Evolutionary conservation across 2,113 vertebrate genomes (phyloP), one percentile per base, ranked within the genome.

Genomic region (Saccopteryx leptura): DNA sequence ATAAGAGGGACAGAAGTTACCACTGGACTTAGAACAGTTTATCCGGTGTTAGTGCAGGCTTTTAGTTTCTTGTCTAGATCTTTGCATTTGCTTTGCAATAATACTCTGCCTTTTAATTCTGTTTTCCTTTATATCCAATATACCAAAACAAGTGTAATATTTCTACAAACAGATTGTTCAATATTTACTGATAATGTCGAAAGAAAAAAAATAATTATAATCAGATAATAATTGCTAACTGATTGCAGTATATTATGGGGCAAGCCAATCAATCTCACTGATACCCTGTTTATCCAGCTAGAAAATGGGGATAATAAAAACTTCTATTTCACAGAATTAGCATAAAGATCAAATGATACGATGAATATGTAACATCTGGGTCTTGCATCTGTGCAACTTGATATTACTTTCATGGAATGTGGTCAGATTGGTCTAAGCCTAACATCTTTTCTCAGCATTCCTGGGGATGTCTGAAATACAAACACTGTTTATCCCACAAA

Each of bases 181-280:
- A 13, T 66, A 87, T 87, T 92, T 86, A 92, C 48, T 81, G 46
- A 91, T 2, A 72, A 4, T 50, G 52, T 91, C 50, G 5, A 60
- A 95, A 91, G 24, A 95, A 74, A 9, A 9, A 91, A 65, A 81
- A 61, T 2, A 85, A 84, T 71, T 75, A 28, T 46, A 93, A 93
- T n/a, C 26, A 79, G 54, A n/a, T n/a, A 72, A 69, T 19, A 87
- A 46, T 83, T 84, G 15, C 18, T 65, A 88, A 63, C 10, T 74
- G 74, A 91, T 52, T 75, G 11, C 8, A 50, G 4, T 58, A 56
- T 71, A 23, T 92, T 92, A 60, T 4, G 50, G 39, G n/a, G 54
- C 17, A 94, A 90, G 72, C 7, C 58, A 88, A 83, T 61, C 28
- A 72, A 79, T 21, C n/a, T 61, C 21, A 83, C 10, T 79, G n/a